Base-by-base conservation (phyloP, 2,888 invertebrate genomes). In the Eupithecia pulchellata region DNA sequence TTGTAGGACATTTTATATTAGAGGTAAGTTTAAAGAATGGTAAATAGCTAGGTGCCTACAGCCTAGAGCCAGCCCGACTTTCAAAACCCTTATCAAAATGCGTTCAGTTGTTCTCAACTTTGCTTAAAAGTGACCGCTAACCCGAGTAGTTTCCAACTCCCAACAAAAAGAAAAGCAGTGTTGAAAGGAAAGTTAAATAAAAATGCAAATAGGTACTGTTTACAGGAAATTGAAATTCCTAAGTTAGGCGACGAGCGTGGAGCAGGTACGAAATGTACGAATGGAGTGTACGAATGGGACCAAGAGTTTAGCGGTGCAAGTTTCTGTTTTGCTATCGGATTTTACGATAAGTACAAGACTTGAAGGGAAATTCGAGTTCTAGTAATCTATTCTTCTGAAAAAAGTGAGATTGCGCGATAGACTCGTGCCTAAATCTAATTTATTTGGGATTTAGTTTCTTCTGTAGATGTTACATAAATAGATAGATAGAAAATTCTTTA, bases 191-290 rank as follows among this genome's bases (percentile, higher is more conserved):
- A 69, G 64, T 73, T 58, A 47, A 61, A 68, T 61, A 32, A 66
- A 67, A 72, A 64, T 69, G 66, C 62, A 75, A 70, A 71, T 71
- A 66, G 62, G 69, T 69, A 67, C 69, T 69, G 72, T 69, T 73
- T 73, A 97, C 78, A 97, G 97, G 98, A 99, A 99, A 87, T 97
- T 97, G 92, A 97, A 98, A 71, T 96, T 96, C 77, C 96, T 95
- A 74, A 99, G 94, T 63, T 98, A 96, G 6, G 98, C 97, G 70
- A 98, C 97, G 9, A 99, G 36, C 17, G 61, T 34, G 61, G 9
- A 30, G 30, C 30, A 27, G 55, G 57, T 57, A 57, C 29, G 29
- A 57, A 57, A 17, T 20, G 20, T 57, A 27, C n/a, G 57, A 29
- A 29, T 29, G 27, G 8, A 29, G 57, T 29, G 42, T 47, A 11